Base-by-base conservation (phyloP, 2,888 invertebrate genomes). In the Agonum fuliginosum region DNA sequence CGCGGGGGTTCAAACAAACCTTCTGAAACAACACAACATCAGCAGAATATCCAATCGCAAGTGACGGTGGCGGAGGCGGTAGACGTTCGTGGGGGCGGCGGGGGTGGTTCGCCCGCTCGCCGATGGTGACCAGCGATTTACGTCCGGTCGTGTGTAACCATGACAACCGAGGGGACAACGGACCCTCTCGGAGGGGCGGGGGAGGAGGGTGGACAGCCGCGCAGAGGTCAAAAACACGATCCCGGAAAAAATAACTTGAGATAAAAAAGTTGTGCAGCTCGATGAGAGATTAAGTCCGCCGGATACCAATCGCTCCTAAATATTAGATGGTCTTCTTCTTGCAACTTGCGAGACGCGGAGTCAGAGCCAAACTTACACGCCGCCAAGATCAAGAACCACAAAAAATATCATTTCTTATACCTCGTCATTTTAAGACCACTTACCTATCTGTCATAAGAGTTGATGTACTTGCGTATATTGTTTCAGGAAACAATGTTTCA, bases 141-240 rank as follows among this genome's bases (percentile, higher is more conserved):
- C 82, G 83, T 83, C 82, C 83, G 82, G 83, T 83, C 82, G 82
- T 81, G 82, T 79, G 83, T 84, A 80, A 80, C 82, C 83, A 84
- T 84, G 83, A 83, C 83, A 82, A 84, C 84, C 81, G 81, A 72
- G 70, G 75, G 75, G 75, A 75, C 75, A 75, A 67, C 75, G 65
- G 43, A 65, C 74, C 74, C 62, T 71, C 71, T 74, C 74, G 43
- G 5, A 74, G 46, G 74, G 41, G 34, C 34, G 51, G 8, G 37
- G 51, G 71, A 12, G 1, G 24, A 24, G 10, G 51, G 71, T 24
- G 22, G 20, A 46, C 17, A 24, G 20, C 14, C 48, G 27, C 48
- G 20, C 30, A 74, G 22, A 73, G 75, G 75, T 75, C 75, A 75
- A 75, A 75, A 75, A 75, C 75, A 75, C 75, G 51, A 43, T 62